phyloP scores from a whole-genome alignment of 2,888 invertebrate species.

The Xestia xanthographa region DNA sequence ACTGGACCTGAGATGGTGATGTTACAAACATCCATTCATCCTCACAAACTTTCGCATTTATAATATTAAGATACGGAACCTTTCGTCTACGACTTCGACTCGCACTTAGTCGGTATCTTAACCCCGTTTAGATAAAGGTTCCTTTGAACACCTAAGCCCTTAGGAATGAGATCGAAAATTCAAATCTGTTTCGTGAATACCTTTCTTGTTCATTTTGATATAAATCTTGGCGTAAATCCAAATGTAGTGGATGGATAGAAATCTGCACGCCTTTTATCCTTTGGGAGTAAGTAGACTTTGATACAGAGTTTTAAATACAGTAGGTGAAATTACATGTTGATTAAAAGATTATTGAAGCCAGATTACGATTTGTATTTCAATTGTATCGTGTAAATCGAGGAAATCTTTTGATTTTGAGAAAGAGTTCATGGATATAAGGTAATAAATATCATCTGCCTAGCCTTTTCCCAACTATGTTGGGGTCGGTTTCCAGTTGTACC shows the following conservation, averaged over 20 bases:
- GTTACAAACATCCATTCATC: too few relatives aligned
- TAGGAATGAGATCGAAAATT: conserved; percentile 63
- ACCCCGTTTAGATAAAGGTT: conserved; percentile 69
- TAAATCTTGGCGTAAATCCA: conserved; percentile 43
- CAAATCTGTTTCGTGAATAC: conserved; percentile 33
- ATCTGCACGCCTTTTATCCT: conserved; percentile 12
- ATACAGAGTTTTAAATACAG: background rate
- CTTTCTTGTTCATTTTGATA: conserved; percentile 21
- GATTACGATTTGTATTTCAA: background rate
- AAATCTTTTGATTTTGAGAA: background rate
- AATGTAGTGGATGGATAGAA: conserved; percentile 24
- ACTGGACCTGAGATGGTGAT: too few relatives aligned
- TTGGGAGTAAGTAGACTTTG: conserved; percentile 9
- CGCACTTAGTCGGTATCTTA: conserved; percentile 57
- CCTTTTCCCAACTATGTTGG: too few relatives aligned
- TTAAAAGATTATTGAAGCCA: background rate
- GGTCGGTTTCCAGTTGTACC: too few relatives aligned
- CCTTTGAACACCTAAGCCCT: conserved; percentile 69
- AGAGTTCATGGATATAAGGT: background rate
- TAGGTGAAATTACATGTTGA: background rate
- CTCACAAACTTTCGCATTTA: too few relatives aligned
- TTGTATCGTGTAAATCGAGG: background rate
- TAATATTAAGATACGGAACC: background rate
- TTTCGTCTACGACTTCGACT: background rate
- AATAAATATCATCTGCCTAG: too few relatives aligned